Conservation (phyloP, 2,797 vertebrate genomes). For the Allobates femoralis region DNA sequence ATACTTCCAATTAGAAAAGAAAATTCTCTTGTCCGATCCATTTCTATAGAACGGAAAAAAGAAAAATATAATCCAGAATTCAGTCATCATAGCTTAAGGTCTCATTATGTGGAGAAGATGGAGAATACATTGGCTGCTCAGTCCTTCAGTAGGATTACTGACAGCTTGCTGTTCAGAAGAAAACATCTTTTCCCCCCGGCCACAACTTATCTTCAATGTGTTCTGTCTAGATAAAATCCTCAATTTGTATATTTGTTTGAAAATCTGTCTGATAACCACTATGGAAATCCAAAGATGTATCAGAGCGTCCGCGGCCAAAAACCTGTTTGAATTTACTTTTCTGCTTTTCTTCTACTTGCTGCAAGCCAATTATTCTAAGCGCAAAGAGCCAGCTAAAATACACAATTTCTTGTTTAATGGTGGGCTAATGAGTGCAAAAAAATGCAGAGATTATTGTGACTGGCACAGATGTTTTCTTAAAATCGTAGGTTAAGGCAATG, state of each 20-base stretch:
- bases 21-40: neutral
- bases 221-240: neutral
- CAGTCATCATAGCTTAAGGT: neutral
- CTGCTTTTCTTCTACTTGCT: neutral
- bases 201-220: constrained; percentile 33
- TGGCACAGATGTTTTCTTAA: neutral
- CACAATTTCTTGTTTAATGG: neutral
- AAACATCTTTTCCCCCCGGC: constrained; percentile 14
- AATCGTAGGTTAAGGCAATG: too few relatives aligned
- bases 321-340: neutral
- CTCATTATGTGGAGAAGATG: neutral
- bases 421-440: neutral
- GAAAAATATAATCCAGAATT: neutral
- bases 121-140: neutral
- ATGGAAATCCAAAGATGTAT: neutral
- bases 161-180: neutral
- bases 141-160: constrained; percentile 19
- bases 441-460: neutral
- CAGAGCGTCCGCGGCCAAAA: neutral
- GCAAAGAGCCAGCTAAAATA: neutral
- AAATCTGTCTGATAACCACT: neutral
- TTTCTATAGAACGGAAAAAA: neutral
- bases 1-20: neutral
- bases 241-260: neutral
- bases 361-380: neutral